A percentile compares a stretch with the other conserved stretches of the same genome.
phyloP scores from a whole-genome alignment of 1,140 invertebrate species.

The Leucophenga varia region DNA sequence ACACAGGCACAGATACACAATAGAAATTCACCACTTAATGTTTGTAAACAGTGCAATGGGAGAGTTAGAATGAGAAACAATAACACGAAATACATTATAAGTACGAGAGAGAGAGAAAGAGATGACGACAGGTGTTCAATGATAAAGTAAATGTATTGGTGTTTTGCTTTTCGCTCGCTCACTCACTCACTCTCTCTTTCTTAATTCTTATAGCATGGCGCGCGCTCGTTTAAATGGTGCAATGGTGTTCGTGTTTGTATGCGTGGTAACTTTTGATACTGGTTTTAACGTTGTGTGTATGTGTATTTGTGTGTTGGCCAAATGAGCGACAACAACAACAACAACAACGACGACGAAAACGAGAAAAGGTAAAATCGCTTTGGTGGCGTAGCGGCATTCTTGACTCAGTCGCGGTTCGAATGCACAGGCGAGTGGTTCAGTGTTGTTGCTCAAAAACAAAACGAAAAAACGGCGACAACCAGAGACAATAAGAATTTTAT shows the following conservation, averaged over 20 bases:
- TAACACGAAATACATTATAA: not conserved
- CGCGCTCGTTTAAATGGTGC: too few relatives aligned
- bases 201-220: too few relatives aligned
- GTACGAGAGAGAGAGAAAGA: conserved; percentile 27
- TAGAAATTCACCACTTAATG: conserved; percentile 37
- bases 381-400: conserved; percentile 5
- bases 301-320: conserved; percentile 19
- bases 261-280: too few relatives aligned
- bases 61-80: not conserved
- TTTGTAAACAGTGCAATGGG: too few relatives aligned
- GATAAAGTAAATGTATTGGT: not conserved
- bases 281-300: too few relatives aligned
- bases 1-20: conserved; percentile 8
- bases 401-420: conserved; percentile 47
- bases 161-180: too few relatives aligned
- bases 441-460: too few relatives aligned
- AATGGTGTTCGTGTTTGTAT: too few relatives aligned
- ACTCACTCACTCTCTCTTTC: too few relatives aligned
- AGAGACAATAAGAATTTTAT: not conserved
- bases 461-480: not conserved
- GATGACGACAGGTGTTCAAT: conserved; percentile 21
- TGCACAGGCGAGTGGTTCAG: conserved; percentile 47
- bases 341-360: not conserved
- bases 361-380: not conserved
- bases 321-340: conserved; percentile 1